phyloP scores from a whole-genome alignment of 2,797 vertebrate genomes.

The Oophaga sylvatica region DNA sequence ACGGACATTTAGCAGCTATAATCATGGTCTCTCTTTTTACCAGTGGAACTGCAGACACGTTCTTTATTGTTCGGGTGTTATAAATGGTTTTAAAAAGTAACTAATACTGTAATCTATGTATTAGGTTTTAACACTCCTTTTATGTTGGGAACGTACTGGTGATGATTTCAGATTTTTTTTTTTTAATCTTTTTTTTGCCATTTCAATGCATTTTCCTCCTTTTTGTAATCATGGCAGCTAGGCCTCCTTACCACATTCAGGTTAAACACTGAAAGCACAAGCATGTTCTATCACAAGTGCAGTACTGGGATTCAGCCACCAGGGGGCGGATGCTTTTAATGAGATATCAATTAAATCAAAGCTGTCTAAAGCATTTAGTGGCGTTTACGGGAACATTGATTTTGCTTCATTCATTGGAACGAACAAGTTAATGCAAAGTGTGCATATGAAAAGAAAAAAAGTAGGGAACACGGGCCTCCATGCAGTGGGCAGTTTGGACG shows the following conservation, averaged over 20 bases:
- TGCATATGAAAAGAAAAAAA: too few species aligned
- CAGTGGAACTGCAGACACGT: not conserved
- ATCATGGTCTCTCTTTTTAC: not conserved
- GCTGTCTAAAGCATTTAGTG: too few species aligned
- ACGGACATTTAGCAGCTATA: not conserved
- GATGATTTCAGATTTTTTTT: not conserved
- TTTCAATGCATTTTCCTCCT: not conserved
- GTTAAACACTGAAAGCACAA: not conserved
- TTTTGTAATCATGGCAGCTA: not conserved
- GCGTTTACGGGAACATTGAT: too few species aligned
- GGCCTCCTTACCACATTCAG: not conserved
- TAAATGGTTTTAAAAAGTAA: not conserved
- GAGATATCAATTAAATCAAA: too few species aligned
- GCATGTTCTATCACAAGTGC: not conserved
- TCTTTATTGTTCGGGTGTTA: conserved; percentile 9
- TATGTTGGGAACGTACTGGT: not conserved
- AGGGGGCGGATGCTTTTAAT: not conserved
- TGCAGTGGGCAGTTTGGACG: not conserved
- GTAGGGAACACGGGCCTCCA: not conserved
- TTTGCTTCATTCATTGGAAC: too few species aligned
- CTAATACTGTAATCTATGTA: conserved; percentile 12
- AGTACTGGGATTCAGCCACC: not conserved
- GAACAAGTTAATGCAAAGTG: too few species aligned
- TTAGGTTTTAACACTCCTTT: not conserved
- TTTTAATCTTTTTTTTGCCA: not conserved